Conservation (phyloP, 2,888 invertebrate species). For the Hirtodrosophila duncani region DNA sequence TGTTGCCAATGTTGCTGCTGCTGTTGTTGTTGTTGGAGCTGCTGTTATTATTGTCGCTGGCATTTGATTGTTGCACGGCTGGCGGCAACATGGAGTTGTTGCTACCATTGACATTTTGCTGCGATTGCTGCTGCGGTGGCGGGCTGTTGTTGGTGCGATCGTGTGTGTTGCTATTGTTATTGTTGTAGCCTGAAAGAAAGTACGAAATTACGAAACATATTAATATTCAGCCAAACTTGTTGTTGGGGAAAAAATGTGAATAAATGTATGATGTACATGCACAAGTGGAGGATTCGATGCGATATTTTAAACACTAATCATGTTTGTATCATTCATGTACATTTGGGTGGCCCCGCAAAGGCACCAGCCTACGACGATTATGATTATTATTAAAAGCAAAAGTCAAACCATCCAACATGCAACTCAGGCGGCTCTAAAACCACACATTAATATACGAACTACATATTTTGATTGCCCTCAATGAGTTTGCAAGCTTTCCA, state of each 20-base stretch:
- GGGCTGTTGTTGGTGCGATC: constrained; percentile 77
- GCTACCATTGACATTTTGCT: constrained; percentile 44
- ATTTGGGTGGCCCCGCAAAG: too few relatives aligned
- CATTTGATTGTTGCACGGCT: constrained; percentile 46
- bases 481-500: too few relatives aligned
- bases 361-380: too few relatives aligned
- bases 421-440: too few relatives aligned
- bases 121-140: constrained; percentile 62
- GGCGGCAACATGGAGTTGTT: constrained; percentile 64
- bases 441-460: too few relatives aligned
- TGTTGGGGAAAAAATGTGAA: background rate
- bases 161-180: constrained; percentile 55
- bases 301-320: too few relatives aligned
- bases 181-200: constrained; percentile 70
- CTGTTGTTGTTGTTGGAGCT: constrained; percentile 38
- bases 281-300: background rate
- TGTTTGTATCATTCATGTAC: too few relatives aligned
- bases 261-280: background rate
- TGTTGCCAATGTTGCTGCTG: constrained; percentile 45
- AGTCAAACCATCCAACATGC: too few relatives aligned
- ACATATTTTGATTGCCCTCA: too few relatives aligned
- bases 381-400: too few relatives aligned
- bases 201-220: background rate
- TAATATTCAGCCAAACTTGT: too few relatives aligned
- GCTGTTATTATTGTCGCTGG: constrained; percentile 20